phyloP scores from a whole-genome alignment of 2,888 invertebrate genomes.

The Vandiemenella viatica region DNA sequence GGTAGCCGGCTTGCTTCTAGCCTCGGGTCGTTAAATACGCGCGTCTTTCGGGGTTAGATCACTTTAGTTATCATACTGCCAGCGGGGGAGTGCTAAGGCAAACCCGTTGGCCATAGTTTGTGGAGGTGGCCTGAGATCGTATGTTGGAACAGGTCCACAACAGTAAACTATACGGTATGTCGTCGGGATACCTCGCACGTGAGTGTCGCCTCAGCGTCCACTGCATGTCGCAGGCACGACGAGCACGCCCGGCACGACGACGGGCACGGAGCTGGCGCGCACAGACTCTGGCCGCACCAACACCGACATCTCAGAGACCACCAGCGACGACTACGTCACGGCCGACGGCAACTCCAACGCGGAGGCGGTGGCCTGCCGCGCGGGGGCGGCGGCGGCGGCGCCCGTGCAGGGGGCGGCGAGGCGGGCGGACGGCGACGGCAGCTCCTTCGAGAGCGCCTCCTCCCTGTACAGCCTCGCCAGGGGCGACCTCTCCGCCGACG shows the following conservation, averaged over 20 bases:
- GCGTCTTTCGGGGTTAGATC: too few relatives aligned
- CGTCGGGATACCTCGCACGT: too few relatives aligned
- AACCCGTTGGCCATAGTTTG: neutral
- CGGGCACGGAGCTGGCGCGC: conserved; percentile 37
- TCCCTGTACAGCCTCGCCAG: conserved; percentile 63
- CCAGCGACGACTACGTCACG: conserved; percentile 82
- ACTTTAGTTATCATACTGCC: too few relatives aligned
- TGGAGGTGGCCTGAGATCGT: neutral
- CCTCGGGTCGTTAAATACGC: too few relatives aligned
- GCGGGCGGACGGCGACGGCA: conserved; percentile 45
- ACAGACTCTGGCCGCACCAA: conserved; percentile 40
- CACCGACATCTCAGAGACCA: conserved; percentile 68
- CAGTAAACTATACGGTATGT: too few relatives aligned
- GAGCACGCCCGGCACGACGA: neutral
- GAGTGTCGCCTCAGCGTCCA: neutral
- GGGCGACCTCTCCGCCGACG: conserved; percentile 29
- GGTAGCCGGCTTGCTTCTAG: too few relatives aligned
- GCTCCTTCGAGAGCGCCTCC: conserved; percentile 77
- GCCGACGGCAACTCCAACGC: conserved; percentile 39
- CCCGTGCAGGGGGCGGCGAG: conserved; percentile 49
- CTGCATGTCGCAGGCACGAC: neutral
- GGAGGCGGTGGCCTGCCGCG: conserved; percentile 17
- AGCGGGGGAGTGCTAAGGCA: too few relatives aligned
- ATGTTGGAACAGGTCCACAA: too few relatives aligned
- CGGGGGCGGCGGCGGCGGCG: conserved; percentile 14